Evolutionary conservation across 2,888 invertebrate genomes (phyloP).

Genomic region (Opisthograptis luteolata): DNA sequence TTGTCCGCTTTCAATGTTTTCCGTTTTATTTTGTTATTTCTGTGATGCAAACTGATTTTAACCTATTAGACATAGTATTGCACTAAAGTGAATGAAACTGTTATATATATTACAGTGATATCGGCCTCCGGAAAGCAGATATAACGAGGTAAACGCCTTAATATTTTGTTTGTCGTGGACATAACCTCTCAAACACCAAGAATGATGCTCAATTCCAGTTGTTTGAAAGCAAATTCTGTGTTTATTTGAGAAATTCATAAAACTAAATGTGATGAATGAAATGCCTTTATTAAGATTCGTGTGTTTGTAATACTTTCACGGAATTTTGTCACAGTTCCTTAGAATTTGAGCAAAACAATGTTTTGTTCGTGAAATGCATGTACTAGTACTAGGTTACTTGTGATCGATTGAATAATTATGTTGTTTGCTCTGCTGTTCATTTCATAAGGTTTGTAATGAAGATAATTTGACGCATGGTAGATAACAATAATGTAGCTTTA

Average conservation of each 20-base stretch:
- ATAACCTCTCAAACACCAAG: constrained; percentile 78
- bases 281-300: constrained; percentile 30
- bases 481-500: constrained; percentile 11
- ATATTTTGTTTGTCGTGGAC: constrained; percentile 82
- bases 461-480: not conserved
- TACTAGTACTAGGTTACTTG: not conserved
- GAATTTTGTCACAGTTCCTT: not conserved
- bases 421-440: not conserved
- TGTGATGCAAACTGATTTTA: constrained; percentile 83
- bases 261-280: constrained; percentile 31
- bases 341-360: not conserved
- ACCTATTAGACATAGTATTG: constrained; percentile 72
- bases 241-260: constrained; percentile 24
- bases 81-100: constrained; percentile 72
- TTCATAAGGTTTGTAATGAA: not conserved
- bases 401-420: not conserved
- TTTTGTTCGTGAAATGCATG: constrained; percentile 9
- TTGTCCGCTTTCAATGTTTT: constrained; percentile 85
- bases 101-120: constrained; percentile 73
- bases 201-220: constrained; percentile 69
- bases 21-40: constrained; percentile 84
- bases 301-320: not conserved
- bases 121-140: constrained; percentile 64
- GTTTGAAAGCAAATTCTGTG: constrained; percentile 40
- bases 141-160: constrained; percentile 82